Base-by-base conservation (phyloP, 2,888 invertebrate species). In the Nemotelus nigrinus region DNA sequence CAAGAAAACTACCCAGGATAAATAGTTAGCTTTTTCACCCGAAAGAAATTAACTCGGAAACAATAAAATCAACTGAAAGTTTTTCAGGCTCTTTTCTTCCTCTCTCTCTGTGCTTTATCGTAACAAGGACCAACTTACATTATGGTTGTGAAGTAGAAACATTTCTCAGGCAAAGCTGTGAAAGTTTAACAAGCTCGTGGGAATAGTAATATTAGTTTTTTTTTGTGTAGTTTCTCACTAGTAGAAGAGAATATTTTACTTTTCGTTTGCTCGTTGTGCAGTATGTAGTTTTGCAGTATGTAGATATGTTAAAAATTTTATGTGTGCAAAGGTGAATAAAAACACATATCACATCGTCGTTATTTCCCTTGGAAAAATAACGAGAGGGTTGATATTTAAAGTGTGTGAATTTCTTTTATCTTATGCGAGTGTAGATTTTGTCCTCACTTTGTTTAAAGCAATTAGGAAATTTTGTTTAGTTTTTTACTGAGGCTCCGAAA, bases 131-230 rank as follows among this genome's bases (percentile, higher is more conserved):
- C 50, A 50, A 8, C 6, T 7, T 50, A 8, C 50, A 50, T 50
- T 8, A 50, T 5, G 5, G 50, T 8, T 50, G 8, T 25, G 50
- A 47, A 25, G 65, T n/a, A 65, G 47, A 4, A 44, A 43, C n/a
- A 65, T 65, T 65, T 63, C 43, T 8, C 3, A 65, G n/a, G 0
- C 10, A 45, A 65, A 65, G 65, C 41, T 47, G 7, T 45, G 65
- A 65, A 44, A 65, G 65, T 65, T 44, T 8, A 65, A 65, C 45
- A 65, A 65, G 65, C 65, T 65, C n/a, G 45, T 8, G 65, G 65
- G 65, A 6, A 43, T n/a, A 65, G 65, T 65, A 65, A 65, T 65
- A 65, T 65, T 65, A 65, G 65, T 44, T 65, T 65, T 65, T 10
- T 45, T 44, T n/a, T 45, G 44, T 65, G 8, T 63, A 43, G 41